These are phyloP conservation scores for Allolobophora icterica DNA, from an alignment of 2,888 invertebrate species.

Conservation along the genomic window DNA sequence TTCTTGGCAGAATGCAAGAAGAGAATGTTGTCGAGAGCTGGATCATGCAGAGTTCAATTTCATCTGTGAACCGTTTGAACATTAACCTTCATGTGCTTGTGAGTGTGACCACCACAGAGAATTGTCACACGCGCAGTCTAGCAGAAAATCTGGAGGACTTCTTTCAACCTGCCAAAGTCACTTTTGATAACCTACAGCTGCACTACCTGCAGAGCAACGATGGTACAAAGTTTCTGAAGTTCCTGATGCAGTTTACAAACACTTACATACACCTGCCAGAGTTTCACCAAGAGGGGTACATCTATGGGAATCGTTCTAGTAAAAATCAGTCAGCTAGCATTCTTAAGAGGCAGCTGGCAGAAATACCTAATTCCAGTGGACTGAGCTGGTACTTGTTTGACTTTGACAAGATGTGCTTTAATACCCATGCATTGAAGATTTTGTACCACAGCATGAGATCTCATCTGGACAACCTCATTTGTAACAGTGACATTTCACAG, in stretches of 20 bases:
- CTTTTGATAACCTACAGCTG: neutral
- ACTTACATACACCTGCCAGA: neutral
- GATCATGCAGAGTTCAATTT: neutral
- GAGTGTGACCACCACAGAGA: neutral
- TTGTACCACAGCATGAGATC: neutral
- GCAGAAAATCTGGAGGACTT: neutral
- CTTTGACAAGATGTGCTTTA: neutral
- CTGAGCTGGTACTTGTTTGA: neutral
- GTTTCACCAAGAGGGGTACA: neutral
- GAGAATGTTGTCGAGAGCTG: neutral
- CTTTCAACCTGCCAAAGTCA: slow-evolving; percentile 13
- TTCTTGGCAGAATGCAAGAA: neutral
- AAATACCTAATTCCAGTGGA: neutral
- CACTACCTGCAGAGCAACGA: neutral
- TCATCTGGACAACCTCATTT: neutral
- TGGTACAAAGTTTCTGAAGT: neutral
- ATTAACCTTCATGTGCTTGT: too few species aligned
- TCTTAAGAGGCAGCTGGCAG: slow-evolving; percentile 20
- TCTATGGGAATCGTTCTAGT: neutral
- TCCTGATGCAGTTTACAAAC: neutral
- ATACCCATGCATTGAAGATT: neutral
- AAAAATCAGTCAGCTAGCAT: neutral
- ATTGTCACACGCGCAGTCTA: neutral
- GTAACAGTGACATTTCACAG: neutral
- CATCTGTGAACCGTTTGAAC: neutral